These are phyloP conservation scores for Chelon labrosus DNA, from an alignment of 2,797 vertebrate genomes.

Conservation along the genomic window DNA sequence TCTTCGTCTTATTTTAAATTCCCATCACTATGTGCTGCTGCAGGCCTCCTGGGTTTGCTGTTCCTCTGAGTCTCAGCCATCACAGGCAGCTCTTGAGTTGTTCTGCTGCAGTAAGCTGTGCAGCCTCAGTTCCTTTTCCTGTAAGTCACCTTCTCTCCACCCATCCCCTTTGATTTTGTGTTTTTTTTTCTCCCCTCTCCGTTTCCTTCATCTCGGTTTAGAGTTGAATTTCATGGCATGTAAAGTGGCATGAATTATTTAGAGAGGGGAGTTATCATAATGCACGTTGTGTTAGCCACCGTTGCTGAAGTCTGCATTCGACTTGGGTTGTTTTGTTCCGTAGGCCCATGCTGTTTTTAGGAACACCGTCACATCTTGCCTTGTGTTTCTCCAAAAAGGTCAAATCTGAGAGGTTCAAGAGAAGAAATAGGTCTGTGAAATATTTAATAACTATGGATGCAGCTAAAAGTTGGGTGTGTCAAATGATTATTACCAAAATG, in stretches of 20 bases:
- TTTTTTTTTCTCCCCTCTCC: background rate
- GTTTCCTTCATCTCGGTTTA: slow-evolving; percentile 53
- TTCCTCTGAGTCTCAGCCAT: slow-evolving; percentile 64
- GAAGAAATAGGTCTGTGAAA: no score
- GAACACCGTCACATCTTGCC: background rate
- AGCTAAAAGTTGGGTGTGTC: background rate
- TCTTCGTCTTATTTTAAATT: slow-evolving; percentile 74
- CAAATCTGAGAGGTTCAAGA: slow-evolving; percentile 19
- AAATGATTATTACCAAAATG: background rate
- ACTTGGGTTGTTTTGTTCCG: slow-evolving; percentile 24
- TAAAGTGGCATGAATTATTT: slow-evolving; percentile 70
- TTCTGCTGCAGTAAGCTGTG: slow-evolving; percentile 55
- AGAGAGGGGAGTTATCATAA: slow-evolving; percentile 51
- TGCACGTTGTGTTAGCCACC: slow-evolving; percentile 48
- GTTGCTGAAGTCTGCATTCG: slow-evolving; percentile 20
- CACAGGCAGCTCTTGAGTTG: slow-evolving; percentile 58
- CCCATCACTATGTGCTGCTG: slow-evolving; percentile 61
- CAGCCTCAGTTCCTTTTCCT: slow-evolving; percentile 40
- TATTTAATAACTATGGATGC: no score
- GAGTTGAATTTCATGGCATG: slow-evolving; percentile 58
- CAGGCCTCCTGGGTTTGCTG: slow-evolving; percentile 67
- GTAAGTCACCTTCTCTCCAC: slow-evolving; percentile 41
- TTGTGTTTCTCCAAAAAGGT: background rate
- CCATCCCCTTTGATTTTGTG: slow-evolving; percentile 12
- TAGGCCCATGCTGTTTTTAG: slow-evolving; percentile 24